phyloP scores from a whole-genome alignment of 2,888 invertebrate species.

The Chrysolina haemoptera region DNA sequence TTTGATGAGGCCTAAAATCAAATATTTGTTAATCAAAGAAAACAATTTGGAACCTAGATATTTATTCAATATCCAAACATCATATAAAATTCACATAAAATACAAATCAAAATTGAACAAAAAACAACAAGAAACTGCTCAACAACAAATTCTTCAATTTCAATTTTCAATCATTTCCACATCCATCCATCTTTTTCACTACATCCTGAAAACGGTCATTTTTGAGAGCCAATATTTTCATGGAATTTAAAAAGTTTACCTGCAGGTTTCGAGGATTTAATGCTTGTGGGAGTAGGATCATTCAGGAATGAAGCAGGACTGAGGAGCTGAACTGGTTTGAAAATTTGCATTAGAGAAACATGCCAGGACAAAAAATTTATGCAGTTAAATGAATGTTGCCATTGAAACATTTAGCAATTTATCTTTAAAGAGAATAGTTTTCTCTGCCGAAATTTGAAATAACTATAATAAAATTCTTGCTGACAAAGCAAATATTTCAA shows the following conservation, averaged over 20 bases:
- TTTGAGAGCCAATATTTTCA: background rate
- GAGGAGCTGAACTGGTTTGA: constrained; percentile 16
- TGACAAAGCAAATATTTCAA: too few species aligned
- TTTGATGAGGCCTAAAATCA: background rate
- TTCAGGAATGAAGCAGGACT: constrained; percentile 23
- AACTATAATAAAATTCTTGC: too few species aligned
- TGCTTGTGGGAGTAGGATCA: background rate
- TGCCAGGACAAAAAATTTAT: background rate
- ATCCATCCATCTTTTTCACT: constrained; percentile 15
- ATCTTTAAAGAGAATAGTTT: too few species aligned
- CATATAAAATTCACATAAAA: background rate
- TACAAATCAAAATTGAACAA: background rate
- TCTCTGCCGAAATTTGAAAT: too few species aligned
- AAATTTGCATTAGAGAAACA: constrained; percentile 13
- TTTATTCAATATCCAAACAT: background rate
- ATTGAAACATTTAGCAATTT: background rate
- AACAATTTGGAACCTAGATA: constrained; percentile 1
- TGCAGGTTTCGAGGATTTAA: constrained; percentile 20
- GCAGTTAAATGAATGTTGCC: background rate
- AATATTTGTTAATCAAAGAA: background rate
- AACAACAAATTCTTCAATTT: background rate
- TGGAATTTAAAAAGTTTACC: background rate
- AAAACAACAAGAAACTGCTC: constrained; percentile 1
- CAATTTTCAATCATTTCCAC: constrained; percentile 1
- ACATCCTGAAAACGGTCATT: constrained; percentile 9